A percentile compares a stretch with the other conserved stretches of the same genome.
These are phyloP conservation scores for Heliopora coerulea DNA, from an alignment of 92 coral and sea anemone genomes.

Conservation along the genomic window DNA sequence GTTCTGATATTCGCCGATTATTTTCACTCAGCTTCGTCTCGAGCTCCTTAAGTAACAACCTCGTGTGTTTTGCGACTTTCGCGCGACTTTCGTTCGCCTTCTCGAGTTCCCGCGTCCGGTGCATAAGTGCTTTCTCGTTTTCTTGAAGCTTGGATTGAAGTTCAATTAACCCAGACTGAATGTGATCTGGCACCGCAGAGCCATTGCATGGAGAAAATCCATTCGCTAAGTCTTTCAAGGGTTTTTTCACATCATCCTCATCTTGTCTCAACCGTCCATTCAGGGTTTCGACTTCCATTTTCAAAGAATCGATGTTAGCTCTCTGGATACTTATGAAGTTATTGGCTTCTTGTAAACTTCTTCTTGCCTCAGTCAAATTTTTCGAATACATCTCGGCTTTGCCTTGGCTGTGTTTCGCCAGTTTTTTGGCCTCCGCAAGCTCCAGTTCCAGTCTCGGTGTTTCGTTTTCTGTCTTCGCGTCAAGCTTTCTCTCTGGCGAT, in stretches of 20 bases:
- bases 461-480: slow-evolving; percentile 55
- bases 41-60: slow-evolving; percentile 83
- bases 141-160: slow-evolving; percentile 72
- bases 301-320: slow-evolving; percentile 72
- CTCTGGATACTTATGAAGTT: slow-evolving; percentile 90
- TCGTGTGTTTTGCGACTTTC: slow-evolving; percentile 95
- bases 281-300: slow-evolving; percentile 60
- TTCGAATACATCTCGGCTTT: slow-evolving; percentile 72
- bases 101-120: slow-evolving; percentile 87
- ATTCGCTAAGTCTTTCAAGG: slow-evolving; percentile 53
- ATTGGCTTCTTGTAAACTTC: slow-evolving; percentile 81
- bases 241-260: slow-evolving; percentile 46
- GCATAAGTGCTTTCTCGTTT: slow-evolving; percentile 75
- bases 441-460: slow-evolving; percentile 64
- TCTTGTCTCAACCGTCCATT: slow-evolving; percentile 34
- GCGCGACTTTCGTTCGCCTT: slow-evolving; percentile 98
- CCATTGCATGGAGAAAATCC: slow-evolving; percentile 42
- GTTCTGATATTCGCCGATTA: slow-evolving; percentile 74
- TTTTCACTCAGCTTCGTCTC: slow-evolving; percentile 81
- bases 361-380: slow-evolving; percentile 81
- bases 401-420: slow-evolving; percentile 70
- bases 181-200: slow-evolving; percentile 41
- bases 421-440: slow-evolving; percentile 77
- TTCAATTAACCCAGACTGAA: slow-evolving; percentile 64
- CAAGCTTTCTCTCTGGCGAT: neutral